Conservation (phyloP, 2,113 vertebrate genomes). For the Erinaceus europaeus region DNA sequence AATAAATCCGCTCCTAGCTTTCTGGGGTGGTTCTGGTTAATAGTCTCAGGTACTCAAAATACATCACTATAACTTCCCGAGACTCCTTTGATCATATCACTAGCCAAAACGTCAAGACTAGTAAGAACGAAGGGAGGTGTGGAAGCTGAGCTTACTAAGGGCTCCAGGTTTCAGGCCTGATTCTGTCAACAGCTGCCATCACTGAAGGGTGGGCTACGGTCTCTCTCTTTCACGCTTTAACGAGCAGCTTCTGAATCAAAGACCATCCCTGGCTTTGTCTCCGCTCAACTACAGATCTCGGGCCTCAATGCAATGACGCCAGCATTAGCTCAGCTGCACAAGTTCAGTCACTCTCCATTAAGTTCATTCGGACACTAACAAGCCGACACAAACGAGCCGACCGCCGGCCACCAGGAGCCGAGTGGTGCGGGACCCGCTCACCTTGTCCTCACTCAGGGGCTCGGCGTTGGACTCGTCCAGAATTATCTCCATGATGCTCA, state of each 20-base stretch:
- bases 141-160: background rate
- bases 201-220: too few species aligned
- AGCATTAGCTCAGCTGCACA: background rate
- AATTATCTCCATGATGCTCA: constrained; percentile 99
- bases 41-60: constrained; percentile 25
- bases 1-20: background rate
- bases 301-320: background rate
- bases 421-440: constrained; percentile 56
- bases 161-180: background rate
- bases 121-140: background rate
- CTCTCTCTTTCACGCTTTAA: background rate
- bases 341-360: background rate
- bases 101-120: background rate
- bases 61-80: background rate
- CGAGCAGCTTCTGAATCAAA: background rate
- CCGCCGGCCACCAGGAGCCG: background rate
- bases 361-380: background rate
- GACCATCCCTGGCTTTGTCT: too few species aligned
- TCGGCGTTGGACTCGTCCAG: constrained; percentile 98
- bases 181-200: background rate
- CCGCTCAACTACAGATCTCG: background rate
- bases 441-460: constrained; percentile 97
- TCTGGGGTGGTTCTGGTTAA: background rate
- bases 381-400: background rate
- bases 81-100: background rate